Conservation (phyloP, 2,797 vertebrate species). For the Bovichtus variegatus region DNA sequence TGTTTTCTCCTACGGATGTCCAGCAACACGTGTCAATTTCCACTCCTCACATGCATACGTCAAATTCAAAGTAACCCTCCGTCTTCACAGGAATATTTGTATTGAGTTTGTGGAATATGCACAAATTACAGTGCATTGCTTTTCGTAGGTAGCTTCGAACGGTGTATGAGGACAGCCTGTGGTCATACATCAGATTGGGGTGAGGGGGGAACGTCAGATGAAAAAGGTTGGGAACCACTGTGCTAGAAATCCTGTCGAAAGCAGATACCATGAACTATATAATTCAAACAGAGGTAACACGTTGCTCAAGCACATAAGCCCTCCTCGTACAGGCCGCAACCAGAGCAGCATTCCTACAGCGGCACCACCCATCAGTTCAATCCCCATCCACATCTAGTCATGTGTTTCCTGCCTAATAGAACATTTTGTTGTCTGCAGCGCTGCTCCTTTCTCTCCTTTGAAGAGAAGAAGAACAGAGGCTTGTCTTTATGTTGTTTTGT, state of each 20-base stretch:
- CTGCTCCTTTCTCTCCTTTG: slow-evolving; percentile 44
- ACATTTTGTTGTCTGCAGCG: slow-evolving; percentile 42
- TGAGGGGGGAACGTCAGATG: not conserved
- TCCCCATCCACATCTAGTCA: slow-evolving; percentile 31
- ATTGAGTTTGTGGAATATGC: too few species aligned
- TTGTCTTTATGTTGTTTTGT: slow-evolving; percentile 53
- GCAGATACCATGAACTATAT: not conserved
- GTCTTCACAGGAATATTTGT: too few species aligned
- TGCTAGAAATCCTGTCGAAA: not conserved
- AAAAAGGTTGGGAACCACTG: not conserved
- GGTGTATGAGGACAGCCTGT: too few species aligned
- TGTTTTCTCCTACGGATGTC: too few species aligned
- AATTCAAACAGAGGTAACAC: not conserved
- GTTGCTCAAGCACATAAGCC: not conserved
- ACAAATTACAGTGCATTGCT: too few species aligned
- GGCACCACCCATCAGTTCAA: slow-evolving; percentile 10
- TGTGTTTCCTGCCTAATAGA: slow-evolving; percentile 47
- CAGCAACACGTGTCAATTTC: too few species aligned
- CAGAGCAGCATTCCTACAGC: slow-evolving; percentile 22
- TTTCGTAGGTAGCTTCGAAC: too few species aligned
- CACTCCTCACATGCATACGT: too few species aligned
- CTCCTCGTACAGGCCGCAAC: not conserved
- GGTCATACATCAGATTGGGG: not conserved
- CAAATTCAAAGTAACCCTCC: too few species aligned
- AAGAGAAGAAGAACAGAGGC: slow-evolving; percentile 60